phyloP scores from a whole-genome alignment of 1,140 invertebrate species.

The Pachyrhynchus sulphureomaculatus region DNA sequence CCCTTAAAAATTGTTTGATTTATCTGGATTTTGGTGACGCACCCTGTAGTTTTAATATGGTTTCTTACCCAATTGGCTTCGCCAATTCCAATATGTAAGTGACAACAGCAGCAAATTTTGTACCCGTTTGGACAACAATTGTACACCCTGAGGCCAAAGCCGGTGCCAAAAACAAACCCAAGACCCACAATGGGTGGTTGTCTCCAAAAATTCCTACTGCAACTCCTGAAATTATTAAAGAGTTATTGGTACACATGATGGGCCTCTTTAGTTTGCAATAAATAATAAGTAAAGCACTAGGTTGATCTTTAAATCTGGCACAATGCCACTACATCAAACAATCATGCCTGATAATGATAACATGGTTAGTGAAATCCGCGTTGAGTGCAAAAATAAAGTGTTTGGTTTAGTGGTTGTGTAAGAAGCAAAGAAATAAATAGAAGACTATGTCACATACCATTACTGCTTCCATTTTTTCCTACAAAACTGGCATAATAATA shows the following conservation, averaged over 20 bases:
- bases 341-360: too few species aligned
- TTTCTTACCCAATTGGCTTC: conserved; percentile 41
- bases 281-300: too few species aligned
- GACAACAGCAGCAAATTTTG: conserved; percentile 27
- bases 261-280: neutral
- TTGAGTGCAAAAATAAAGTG: too few species aligned
- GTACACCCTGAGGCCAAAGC: conserved; percentile 40
- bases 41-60: too few species aligned
- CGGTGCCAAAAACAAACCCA: conserved; percentile 41
- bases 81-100: conserved; percentile 39
- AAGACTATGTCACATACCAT: conserved; percentile 21
- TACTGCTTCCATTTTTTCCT: conserved; percentile 46
- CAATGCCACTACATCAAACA: too few species aligned
- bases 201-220: conserved; percentile 35
- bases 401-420: too few species aligned
- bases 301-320: too few species aligned
- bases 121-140: conserved; percentile 36
- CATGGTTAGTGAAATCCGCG: too few species aligned
- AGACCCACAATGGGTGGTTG: conserved; percentile 31
- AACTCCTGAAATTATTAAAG: too few species aligned
- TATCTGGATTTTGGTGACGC: too few species aligned
- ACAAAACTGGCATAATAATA: conserved; percentile 44
- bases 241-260: conserved; percentile 10
- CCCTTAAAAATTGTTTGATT: too few species aligned
- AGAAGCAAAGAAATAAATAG: neutral